Base-by-base conservation (phyloP, 2,888 invertebrate species). In the Spialia ferax region DNA sequence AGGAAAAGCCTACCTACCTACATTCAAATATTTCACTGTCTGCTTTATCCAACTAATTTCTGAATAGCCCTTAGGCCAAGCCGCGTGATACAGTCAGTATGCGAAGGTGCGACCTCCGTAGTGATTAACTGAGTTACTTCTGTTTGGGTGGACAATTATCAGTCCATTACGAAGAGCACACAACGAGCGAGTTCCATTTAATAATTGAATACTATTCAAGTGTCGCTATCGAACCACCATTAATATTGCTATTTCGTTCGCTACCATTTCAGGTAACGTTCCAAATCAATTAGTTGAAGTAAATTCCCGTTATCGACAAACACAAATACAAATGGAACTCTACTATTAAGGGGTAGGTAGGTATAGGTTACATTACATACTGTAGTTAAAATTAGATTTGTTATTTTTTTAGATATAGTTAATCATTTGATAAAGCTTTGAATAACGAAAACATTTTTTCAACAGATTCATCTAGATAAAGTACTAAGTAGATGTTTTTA, bases 71-170 rank as follows among this genome's bases (percentile, higher is more conserved):
- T 55, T 68, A 62, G 22, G 55, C 60, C 61, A 61, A 70, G 63
- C 68, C 64, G 67, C 55, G 75, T 77, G 77, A 73, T n/a, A 29
- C 5, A 26, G 11, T 75, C 75, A 76, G 83, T 63, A 61, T 55
- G 42, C 62, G 77, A 87, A 89, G 90, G 92, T 88, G 92, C 78
- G 85, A 84, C 87, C 83, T 76, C 80, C 81, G 85, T 88, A 88
- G 90, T 92, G 87, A 93, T 91, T 92, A 92, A 91, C 91, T 83
- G 85, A 86, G 87, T 92, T 92, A 93, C 88, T 93, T 92, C 88
- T 92, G 80, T 91, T 88, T 89, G 92, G 91, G 77, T 86, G 89
- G 88, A 88, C 92, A 88, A 91, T 93, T 92, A 92, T 91, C 90
- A 85, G 86, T 88, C 92, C 91, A 93, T 93, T 92, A 93, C 85